Percentiles rank a stretch among this genome's conserved stretches.
Conservation (phyloP, 2,888 invertebrate species). For the Drosophila limbata region DNA sequence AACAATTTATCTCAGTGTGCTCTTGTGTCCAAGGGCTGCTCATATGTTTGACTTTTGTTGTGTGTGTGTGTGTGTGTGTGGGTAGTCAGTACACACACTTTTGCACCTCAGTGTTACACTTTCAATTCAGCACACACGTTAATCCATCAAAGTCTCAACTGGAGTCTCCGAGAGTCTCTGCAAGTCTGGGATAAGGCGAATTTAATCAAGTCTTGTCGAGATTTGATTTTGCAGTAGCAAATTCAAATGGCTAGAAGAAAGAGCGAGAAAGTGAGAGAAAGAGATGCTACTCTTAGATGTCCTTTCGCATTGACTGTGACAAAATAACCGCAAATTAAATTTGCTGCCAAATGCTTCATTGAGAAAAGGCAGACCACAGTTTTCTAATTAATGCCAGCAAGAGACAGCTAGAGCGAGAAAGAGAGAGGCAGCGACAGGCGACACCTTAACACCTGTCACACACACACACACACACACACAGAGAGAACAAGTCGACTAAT, state of each 20-base stretch:
- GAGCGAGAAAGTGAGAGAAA: not conserved
- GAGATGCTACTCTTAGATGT: not conserved
- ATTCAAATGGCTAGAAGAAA: not conserved
- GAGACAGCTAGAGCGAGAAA: not conserved
- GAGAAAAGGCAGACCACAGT: conserved; percentile 46
- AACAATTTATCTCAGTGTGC: not conserved
- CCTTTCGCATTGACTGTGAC: conserved; percentile 4
- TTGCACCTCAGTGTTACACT: conserved; percentile 44
- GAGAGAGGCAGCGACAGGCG: conserved; percentile 21
- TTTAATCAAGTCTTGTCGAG: conserved; percentile 55
- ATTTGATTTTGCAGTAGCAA: conserved; percentile 38
- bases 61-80: conserved; percentile 28
- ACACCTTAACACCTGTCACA: conserved; percentile 66
- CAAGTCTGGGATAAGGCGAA: conserved; percentile 34
- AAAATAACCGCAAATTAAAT: conserved; percentile 60
- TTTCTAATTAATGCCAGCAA: conserved; percentile 59
- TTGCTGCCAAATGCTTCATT: conserved; percentile 55
- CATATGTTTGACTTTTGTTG: conserved; percentile 64
- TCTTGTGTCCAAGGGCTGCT: conserved; percentile 57
- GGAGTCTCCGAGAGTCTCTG: conserved; percentile 2
- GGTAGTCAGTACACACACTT: conserved; percentile 29
- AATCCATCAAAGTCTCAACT: conserved; percentile 64
- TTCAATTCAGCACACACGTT: conserved; percentile 43
- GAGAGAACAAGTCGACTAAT: conserved; percentile 14
- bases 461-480: conserved; percentile 8